A percentile compares a stretch with the other conserved stretches of the same genome.
Conservation (phyloP, 2,113 vertebrate genomes). For the Galemys pyrenaicus region DNA sequence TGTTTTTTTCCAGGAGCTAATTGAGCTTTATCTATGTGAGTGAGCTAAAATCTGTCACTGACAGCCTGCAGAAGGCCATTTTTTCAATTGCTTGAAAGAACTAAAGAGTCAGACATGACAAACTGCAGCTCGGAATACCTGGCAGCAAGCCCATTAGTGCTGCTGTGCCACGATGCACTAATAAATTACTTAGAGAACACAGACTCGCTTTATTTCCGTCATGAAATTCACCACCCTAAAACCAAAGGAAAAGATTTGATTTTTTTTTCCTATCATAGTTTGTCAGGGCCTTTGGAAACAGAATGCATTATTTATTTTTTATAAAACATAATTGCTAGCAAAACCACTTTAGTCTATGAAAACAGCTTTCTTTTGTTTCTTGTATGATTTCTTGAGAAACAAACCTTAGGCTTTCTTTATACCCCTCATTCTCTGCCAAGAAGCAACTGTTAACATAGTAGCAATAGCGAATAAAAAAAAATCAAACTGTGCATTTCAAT, state of each 20-base stretch:
- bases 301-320: constrained; percentile 78
- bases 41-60: constrained; percentile 79
- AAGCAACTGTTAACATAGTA: constrained; percentile 47
- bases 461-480: constrained; percentile 49
- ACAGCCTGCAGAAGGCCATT: constrained; percentile 83
- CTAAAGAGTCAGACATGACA: constrained; percentile 81
- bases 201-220: constrained; percentile 78
- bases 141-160: constrained; percentile 78
- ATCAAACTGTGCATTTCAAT: not conserved
- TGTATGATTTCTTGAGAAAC: constrained; percentile 69
- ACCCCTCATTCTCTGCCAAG: constrained; percentile 45
- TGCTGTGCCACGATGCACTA: constrained; percentile 75
- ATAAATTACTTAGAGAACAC: constrained; percentile 81
- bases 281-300: constrained; percentile 67
- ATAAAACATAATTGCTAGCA: constrained; percentile 72
- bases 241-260: constrained; percentile 70
- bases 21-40: constrained; percentile 81
- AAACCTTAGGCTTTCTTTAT: constrained; percentile 49
- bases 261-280: constrained; percentile 52
- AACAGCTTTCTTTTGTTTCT: constrained; percentile 64
- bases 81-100: constrained; percentile 81
- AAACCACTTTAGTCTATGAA: constrained; percentile 66
- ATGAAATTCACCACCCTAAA: constrained; percentile 70
- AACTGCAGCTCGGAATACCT: constrained; percentile 80
- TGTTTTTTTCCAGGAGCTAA: constrained; percentile 75